Evolutionary conservation across 2,113 vertebrate species (phyloP), one percentile per base, ranked within the genome.

Genomic region (Chamaea fasciata): DNA sequence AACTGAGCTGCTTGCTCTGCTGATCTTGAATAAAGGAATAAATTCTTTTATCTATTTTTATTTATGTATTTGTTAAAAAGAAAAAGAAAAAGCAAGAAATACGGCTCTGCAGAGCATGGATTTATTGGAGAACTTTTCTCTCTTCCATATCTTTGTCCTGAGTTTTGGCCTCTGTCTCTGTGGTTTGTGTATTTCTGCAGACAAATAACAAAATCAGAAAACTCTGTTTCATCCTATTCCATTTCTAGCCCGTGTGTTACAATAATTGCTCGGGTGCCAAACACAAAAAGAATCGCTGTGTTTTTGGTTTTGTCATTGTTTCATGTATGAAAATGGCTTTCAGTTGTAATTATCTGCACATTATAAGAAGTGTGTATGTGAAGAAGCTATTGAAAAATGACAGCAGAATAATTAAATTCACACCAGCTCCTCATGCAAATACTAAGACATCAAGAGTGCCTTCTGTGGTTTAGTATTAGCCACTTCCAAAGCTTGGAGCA

Each of bases 251-350:
- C 0, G 0, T 64, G 62, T 46, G 57, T 93, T 89, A 75, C 27
- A 70, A 11, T 90, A 90, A 89, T 74, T 68, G 89, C 59, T 94
- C 0, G 1, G 24, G 15, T 89, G 88, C 94, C 88, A 87, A 82
- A 75, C 53, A 44, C 56, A 14, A 68, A 94, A 95, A 95, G 90
- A 81, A 39, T n/a, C 14, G 4, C 49, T 13, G 23, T 39, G 53
- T 0, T 87, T 92, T 90, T 63, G 22, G 57, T 92, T 92, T 91
- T 94, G 83, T 93, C 92, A 84, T 83, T 95, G 95, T 96, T 96
- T 96, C 91, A 70, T 94, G 86, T 94, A 94, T 92, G 94, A 84
- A 94, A 94, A 94, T 84, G 44, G 50, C 89, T 93, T 96, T 93
- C 65, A 33, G 26, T 91, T 84, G 86, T 91, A 91, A 91, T 96